Base-by-base conservation (phyloP, 2,113 vertebrate genomes). In the Pomatorhinus ruficollis region DNA sequence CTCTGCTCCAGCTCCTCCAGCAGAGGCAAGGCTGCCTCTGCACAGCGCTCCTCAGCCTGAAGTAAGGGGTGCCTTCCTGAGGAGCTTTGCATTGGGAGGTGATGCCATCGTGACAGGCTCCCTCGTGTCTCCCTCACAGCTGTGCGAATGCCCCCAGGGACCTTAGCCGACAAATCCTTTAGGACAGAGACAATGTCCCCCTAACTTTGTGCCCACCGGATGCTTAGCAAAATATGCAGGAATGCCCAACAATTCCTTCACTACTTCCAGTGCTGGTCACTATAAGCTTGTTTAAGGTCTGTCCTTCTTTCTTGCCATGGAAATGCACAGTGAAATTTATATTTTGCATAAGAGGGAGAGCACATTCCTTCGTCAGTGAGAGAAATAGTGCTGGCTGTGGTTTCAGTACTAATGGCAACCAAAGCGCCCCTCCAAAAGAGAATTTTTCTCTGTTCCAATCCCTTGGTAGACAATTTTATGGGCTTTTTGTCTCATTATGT, bases 401-500 rank as follows among this genome's bases (percentile, higher is more conserved):
- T 53, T 89, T 71, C 42, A 53, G 25, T 60, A 40, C 22, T 50
- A 57, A 65, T 4, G 74, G 64, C 69, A 83, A 72, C 16, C n/a
- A 65, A 61, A 65, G 23, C 14, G 3, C 18, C 18, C 30, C 17
- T 9, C 37, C 49, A 37, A 28, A 93, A 61, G 15, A 78, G 39
- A 85, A 7, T 57, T 87, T 74, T 87, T 91, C 30, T 81, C 35
- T 31, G 6, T 83, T 80, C n/a, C 19, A 81, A 27, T 89, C 45
- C 37, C 54, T 76, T 85, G 70, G 74, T 80, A 74, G 65, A 47
- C 59, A 65, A 69, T 83, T 93, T 90, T 80, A 81, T 81, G 47
- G 70, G 39, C 66, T 90, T 91, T 95, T 91, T 87, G 64, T 89
- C 78, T 94, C 19, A 2, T 82, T 82, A 49, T 76, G 45, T 79